Evolutionary conservation across 2,888 invertebrate species (phyloP).

Genomic region (Myathropa florea): DNA sequence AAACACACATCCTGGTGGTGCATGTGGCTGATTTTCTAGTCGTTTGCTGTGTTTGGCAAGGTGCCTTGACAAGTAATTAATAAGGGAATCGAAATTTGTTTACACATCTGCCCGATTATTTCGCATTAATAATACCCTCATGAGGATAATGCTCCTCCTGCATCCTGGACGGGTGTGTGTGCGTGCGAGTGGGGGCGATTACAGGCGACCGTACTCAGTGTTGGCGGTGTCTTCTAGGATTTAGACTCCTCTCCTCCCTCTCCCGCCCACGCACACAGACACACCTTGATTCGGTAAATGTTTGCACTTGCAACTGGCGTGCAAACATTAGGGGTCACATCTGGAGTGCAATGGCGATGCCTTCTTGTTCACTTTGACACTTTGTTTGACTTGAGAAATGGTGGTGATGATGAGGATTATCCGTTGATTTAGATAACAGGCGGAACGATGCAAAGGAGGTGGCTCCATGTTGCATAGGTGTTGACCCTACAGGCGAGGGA

Average conservation of each 20-base stretch:
- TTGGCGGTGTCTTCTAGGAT: constrained; percentile 43
- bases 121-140: constrained; percentile 74
- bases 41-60: constrained; percentile 73
- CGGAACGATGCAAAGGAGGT: not conserved
- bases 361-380: constrained; percentile 22
- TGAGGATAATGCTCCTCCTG: constrained; percentile 54
- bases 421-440: constrained; percentile 15
- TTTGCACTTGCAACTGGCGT: constrained; percentile 53
- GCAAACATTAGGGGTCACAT: constrained; percentile 61
- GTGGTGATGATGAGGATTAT: constrained; percentile 11
- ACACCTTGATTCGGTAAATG: constrained; percentile 56
- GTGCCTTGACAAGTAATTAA: constrained; percentile 75
- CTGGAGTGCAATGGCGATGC: constrained; percentile 49
- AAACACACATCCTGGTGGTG: constrained; percentile 70
- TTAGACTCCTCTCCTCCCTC: constrained; percentile 2
- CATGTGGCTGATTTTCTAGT: constrained; percentile 70
- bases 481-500: too few relatives aligned
- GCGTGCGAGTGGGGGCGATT: not conserved
- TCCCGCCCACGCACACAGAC: not conserved
- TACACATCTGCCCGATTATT: constrained; percentile 75
- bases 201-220: not conserved
- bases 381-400: constrained; percentile 33
- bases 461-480: too few relatives aligned
- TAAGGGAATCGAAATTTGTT: constrained; percentile 74
- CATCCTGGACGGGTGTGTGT: not conserved